Evolutionary conservation across 2,113 vertebrate genomes (phyloP), one percentile per base, ranked within the genome.

Genomic region (Sciurus niger): DNA sequence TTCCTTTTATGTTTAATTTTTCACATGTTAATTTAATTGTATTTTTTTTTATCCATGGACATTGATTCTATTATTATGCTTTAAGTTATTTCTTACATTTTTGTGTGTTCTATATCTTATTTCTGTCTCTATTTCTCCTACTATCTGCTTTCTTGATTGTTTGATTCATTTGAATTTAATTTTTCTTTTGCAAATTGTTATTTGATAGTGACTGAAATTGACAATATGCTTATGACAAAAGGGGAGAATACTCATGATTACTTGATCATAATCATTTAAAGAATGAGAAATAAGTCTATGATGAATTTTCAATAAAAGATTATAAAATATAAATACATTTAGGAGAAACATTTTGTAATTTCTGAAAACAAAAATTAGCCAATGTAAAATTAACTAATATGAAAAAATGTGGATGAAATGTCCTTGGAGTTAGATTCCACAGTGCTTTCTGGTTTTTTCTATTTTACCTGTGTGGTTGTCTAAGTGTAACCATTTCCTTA

Each of bases 291-390:
- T 28, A 58, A 18, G 32, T 8, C 51, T 80, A 73, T 70, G 9
- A 32, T 87, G 8, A 3, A 8, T 89, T 89, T 73, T 1, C 22
- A 68, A 84, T 79, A 48, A 76, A 60, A n/a, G 10, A 51, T 74
- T 48, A 30, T 4, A 89, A 93, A 93, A 84, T 77, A 43, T 43
- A 60, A 72, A 24, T 72, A 53, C 89, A n/a, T 43, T 89, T 89
- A 16, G 12, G 60, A 63, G 22, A 51, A 93, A 78, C 46, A 70
- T 6, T 67, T 74, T 46, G 25, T 24, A 18, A 65, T 72, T 3
- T 72, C 28, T 78, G 22, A 68, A 65, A 51, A 24, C 25, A 37
- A 77, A 86, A 76, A 78, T 78, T 18, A 89, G 14, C 6, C 24
- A 60, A 60, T 60, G 8, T 60, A 60, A 60, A 68, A 68, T 34